Evolutionary conservation across 1,140 invertebrate genomes (phyloP), one percentile per base, ranked within the genome.

Genomic region (Bombus ignitus): DNA sequence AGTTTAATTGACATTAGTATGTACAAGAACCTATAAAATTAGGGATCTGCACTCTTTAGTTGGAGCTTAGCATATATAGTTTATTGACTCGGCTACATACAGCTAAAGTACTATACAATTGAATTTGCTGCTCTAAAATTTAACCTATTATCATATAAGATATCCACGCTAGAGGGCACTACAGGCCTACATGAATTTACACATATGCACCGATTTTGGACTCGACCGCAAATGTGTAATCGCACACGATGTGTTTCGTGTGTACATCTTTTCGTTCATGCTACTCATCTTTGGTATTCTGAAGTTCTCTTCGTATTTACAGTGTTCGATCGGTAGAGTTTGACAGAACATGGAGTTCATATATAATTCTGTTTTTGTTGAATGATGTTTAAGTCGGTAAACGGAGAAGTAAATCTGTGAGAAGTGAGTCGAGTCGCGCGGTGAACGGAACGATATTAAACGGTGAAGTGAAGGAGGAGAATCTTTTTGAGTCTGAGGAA

Each of bases 381-480:
- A 37, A 83, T 37, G 25, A 35, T 35, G 10, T 78, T 78, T 37
- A 65, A 47, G 59, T 59, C 9, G 65, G 75, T 85, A 59, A 85
- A 81, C 28, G 57, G n/a, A 53, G 62, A 73, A 57, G 80, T 72
- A 53, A 53, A 53, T 73, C 57, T 44, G 42, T 37, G 5, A 42
- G 81, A 32, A 85, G 84, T 85, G 84, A 81, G 22, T 32, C n/a
- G 53, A 59, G 39, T 53, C 66, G 68, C 12, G 32, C 22, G 18
- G 37, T 47, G 9, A 81, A 73, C 22, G 44, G 42, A 32, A 75
- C 28, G 71, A 70, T 68, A 68, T 65, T 66, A 75, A 74, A 62
- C 57, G 76, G 76, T 83, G 72, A 85, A 81, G 79, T 85, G 84
- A 71, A 74, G 78, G 15, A 85, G 32, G 44, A 37, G 57, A 53